Base-by-base conservation (phyloP, 2,888 invertebrate species). In the Athalia cordata region DNA sequence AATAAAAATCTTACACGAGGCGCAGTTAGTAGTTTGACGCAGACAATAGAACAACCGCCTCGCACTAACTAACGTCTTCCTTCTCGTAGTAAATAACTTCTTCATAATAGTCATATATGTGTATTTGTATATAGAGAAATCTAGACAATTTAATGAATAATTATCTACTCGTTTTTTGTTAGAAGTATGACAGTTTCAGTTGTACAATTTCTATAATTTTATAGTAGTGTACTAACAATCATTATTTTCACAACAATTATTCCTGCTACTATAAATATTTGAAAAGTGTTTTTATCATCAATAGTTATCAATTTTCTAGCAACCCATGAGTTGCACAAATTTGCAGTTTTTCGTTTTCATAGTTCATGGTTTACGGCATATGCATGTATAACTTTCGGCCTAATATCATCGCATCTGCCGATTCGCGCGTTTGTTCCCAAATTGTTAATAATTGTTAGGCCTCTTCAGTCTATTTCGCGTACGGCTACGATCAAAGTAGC, bases 1-100 rank as follows among this genome's bases (percentile, higher is more conserved):
- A 83, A 84, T 78, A 81, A 82, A 67, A 72, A 72, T 72, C 59
- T 72, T 72, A 72, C 72, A 59, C 72, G 72, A 72, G 72, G 59
- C 59, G n/a, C 61, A 13, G 61, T 7, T 61, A 52, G 11, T 52
- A 9, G 52, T 52, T 9, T 52, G 61, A 61, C 13, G 11, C 13
- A 6, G 7, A n/a, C 13, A 61, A 29, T 29, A 29, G 29, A 43
- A 43, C 4, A 57, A n/a, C 70, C 55, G 70, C 70, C 70, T 70
- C 55, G 70, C 70, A 15, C 55, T 55, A 70, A 70, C 70, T 55
- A 70, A 70, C 70, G 45, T 70, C 50, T 70, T 7, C 9, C 9
- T 9, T 68, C 70, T 70, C 70, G 52, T 70, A 50, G 55, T 70
- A 62, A 47, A 57, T 70, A 70, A 5, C 55, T n/a, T 70, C 13